Conservation (phyloP, 2,888 invertebrate species). For the Clanis bilineata region DNA sequence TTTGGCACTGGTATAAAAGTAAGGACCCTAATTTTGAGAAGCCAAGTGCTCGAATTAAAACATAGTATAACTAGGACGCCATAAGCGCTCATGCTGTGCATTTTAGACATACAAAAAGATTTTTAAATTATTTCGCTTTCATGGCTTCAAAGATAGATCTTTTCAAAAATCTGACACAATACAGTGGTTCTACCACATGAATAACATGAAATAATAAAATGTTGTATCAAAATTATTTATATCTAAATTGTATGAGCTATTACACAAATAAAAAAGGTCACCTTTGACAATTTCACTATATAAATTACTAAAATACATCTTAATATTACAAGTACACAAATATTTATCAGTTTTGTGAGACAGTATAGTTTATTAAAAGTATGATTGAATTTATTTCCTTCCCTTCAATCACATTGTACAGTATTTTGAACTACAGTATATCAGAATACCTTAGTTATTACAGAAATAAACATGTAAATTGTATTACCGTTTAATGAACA, state of each 20-base stretch:
- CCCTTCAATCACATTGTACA: conserved; percentile 4
- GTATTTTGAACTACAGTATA: not conserved
- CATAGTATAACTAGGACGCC: too few species aligned
- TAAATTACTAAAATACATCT: not conserved
- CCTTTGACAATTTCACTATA: not conserved
- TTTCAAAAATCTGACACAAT: not conserved
- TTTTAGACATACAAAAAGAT: too few species aligned
- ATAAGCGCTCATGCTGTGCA: too few species aligned
- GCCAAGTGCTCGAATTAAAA: too few species aligned
- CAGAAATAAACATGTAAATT: not conserved
- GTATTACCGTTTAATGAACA: too few species aligned
- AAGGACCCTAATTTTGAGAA: too few species aligned
- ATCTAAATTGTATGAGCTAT: not conserved
- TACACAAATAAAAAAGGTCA: not conserved
- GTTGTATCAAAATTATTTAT: conserved; percentile 14
- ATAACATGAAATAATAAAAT: not conserved
- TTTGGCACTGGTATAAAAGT: too few species aligned
- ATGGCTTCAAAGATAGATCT: not conserved
- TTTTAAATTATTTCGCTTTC: too few species aligned
- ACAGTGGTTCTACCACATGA: not conserved
- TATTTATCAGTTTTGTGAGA: not conserved
- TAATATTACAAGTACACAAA: not conserved
- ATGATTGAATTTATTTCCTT: not conserved
- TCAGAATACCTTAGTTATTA: not conserved
- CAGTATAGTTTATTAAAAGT: not conserved